Evolutionary conservation across 1,140 invertebrate genomes (phyloP).

Genomic region (Stegodyphus mimosarum): DNA sequence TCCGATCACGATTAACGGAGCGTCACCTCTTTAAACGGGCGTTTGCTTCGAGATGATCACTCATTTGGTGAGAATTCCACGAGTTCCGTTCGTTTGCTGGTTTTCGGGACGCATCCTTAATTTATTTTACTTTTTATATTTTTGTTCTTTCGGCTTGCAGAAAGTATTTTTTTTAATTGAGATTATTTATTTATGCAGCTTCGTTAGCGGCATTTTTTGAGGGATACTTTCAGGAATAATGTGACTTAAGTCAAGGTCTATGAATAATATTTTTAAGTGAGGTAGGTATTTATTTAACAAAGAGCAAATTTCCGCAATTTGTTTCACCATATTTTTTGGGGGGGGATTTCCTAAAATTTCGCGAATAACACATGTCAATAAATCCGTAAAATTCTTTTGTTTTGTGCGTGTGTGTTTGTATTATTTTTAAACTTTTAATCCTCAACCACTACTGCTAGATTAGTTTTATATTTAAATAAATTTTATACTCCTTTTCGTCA

Average conservation of each 20-base stretch:
- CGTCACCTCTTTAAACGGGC: background rate
- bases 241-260: conserved; percentile 1
- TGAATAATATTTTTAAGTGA: background rate
- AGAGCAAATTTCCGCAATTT: no score
- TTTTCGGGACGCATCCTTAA: conserved; percentile 26
- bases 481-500: no score
- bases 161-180: background rate
- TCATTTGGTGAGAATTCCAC: conserved; percentile 28
- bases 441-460: no score
- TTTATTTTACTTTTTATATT: conserved; percentile 20
- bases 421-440: no score
- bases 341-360: no score
- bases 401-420: no score
- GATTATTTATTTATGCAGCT: background rate
- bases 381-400: no score
- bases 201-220: background rate
- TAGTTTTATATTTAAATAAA: no score
- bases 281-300: no score
- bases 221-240: background rate
- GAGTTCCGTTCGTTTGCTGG: conserved; percentile 30
- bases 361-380: no score
- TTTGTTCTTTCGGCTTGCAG: background rate
- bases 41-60: conserved; percentile 5
- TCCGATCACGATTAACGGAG: background rate
- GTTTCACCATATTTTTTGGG: no score